Evolutionary conservation across 2,113 vertebrate genomes (phyloP).

Genomic region (Paralichthys olivaceus): DNA sequence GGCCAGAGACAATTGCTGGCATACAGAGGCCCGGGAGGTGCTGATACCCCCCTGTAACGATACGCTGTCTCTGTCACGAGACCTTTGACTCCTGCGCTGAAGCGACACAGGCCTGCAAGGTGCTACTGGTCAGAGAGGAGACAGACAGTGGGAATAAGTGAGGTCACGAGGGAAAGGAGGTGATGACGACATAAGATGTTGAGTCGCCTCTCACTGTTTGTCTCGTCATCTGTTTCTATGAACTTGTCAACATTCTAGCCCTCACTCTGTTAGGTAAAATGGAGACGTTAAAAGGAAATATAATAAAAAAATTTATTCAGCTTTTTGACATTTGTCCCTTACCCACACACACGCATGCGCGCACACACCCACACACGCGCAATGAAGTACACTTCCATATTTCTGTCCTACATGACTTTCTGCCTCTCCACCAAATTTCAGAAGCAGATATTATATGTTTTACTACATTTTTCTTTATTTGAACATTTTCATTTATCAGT

Average conservation of each 20-base stretch:
- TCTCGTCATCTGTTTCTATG: slow-evolving; percentile 33
- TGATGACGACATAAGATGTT: slow-evolving; percentile 63
- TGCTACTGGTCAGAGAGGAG: slow-evolving; percentile 61
- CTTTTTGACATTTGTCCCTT: background rate
- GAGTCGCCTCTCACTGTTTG: slow-evolving; percentile 9
- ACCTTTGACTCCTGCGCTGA: slow-evolving; percentile 65
- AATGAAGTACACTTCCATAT: background rate
- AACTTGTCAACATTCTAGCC: background rate
- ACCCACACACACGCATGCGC: background rate
- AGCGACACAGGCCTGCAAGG: slow-evolving; percentile 42
- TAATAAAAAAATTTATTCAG: slow-evolving; percentile 1
- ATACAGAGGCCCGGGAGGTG: slow-evolving; percentile 67
- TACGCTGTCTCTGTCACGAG: slow-evolving; percentile 62
- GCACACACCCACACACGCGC: too few species aligned
- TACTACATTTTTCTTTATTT: background rate
- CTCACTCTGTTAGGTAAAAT: background rate
- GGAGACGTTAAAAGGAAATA: slow-evolving; percentile 14
- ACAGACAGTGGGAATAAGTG: slow-evolving; percentile 33
- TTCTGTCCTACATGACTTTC: background rate
- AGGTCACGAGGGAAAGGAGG: slow-evolving; percentile 31
- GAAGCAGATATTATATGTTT: background rate
- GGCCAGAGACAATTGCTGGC: slow-evolving; percentile 81
- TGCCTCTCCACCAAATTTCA: background rate
- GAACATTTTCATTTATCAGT: background rate
- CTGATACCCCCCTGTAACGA: slow-evolving; percentile 65